These are phyloP conservation scores for Adelphocoris suturalis DNA, from an alignment of 2,888 invertebrate genomes.

Conservation along the genomic window DNA sequence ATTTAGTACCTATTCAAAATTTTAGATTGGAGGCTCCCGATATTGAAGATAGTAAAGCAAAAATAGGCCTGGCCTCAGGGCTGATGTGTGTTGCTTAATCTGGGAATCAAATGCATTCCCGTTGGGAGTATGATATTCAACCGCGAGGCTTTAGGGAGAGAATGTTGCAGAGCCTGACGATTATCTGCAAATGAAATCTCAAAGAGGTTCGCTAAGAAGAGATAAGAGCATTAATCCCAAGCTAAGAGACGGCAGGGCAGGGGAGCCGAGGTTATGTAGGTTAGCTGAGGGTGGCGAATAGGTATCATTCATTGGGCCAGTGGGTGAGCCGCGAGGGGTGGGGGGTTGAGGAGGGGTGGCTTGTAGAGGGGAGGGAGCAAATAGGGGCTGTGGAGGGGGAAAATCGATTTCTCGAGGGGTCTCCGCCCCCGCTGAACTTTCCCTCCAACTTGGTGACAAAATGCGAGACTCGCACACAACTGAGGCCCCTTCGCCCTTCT, in stretches of 20 bases:
- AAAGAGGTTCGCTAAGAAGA: conserved; percentile 23
- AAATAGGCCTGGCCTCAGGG: no score
- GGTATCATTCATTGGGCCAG: conserved; percentile 63
- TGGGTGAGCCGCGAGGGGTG: conserved; percentile 16
- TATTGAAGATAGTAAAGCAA: no score
- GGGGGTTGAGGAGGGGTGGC: conserved; percentile 6
- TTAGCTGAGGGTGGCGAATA: conserved; percentile 51
- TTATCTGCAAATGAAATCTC: conserved; percentile 61
- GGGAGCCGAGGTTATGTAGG: conserved; percentile 52
- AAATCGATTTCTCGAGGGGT: conserved; percentile 61
- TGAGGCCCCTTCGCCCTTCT: neutral
- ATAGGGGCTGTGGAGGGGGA: conserved; percentile 19
- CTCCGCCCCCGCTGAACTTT: conserved; percentile 60
- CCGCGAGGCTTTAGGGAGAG: neutral
- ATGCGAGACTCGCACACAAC: conserved; percentile 48
- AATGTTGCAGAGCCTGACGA: conserved; percentile 29
- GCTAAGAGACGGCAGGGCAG: neutral
- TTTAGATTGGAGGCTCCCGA: no score
- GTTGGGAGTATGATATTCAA: neutral
- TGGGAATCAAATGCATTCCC: no score
- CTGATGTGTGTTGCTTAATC: no score
- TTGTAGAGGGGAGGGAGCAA: neutral
- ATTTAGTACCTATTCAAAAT: no score
- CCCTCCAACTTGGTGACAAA: conserved; percentile 63
- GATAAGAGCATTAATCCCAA: conserved; percentile 57